Evolutionary conservation across 2,797 vertebrate genomes (phyloP), one percentile per base, ranked within the genome.

Genomic region (Esox lucius): DNA sequence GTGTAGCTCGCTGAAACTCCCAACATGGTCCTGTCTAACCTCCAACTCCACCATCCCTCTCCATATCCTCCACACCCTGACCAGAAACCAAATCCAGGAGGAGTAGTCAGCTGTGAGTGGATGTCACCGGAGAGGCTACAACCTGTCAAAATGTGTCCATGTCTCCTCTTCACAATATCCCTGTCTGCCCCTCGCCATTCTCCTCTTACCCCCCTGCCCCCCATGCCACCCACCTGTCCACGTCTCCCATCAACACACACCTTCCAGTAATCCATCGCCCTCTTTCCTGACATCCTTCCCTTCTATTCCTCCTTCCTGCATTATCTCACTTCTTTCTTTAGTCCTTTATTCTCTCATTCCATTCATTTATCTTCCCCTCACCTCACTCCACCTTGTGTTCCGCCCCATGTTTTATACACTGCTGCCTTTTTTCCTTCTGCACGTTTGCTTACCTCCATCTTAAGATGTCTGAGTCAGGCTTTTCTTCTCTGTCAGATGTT

Each of bases 61-160:
- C n/a, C 79, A 85, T 76, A 77, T 75, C 75, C 86, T 12, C 84
- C 85, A 78, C 68, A 24, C 75, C 64, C 59, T 62, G 24, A 61
- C 56, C n/a, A 56, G 53, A 56, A n/a, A 56, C 53, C 22, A 5
- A 24, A 75, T 83, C 87, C 85, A 85, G 83, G 78, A 76, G 75
- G 79, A 82, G 87, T 88, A 83, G 84, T 83, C 86, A 85, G 81
- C 88, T 86, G 88, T 86, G 85, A 78, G 78, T 83, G 89, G 88
- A 92, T 76, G 78, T 88, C 3, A 90, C 76, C 86, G 85, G 89
- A 93, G 91, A 89, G 91, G 86, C 88, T 93, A 92, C 88, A 83
- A 87, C 81, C 92, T 95, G 93, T 95, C 94, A 95, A 90, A 93
- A 91, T 87, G 85, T 82, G 93, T 94, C 78, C 91, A 79, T 92